Evolutionary conservation across 1,140 invertebrate species (phyloP).

Genomic region (Copidosoma floridanum): DNA sequence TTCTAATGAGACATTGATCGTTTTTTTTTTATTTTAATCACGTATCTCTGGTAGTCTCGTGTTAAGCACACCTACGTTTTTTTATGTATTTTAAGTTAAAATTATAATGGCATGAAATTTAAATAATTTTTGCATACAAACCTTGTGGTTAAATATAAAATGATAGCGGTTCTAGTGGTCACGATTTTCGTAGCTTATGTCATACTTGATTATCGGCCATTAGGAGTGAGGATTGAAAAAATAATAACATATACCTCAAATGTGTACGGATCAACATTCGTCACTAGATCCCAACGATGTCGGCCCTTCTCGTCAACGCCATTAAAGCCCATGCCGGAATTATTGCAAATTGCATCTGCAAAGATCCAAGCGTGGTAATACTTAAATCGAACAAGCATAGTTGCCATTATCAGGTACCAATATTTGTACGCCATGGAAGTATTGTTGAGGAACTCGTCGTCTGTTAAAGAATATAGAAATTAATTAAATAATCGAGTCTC

Average conservation of each 20-base stretch:
- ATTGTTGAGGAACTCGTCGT: slow-evolving; percentile 66
- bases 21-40: too few relatives aligned
- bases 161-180: too few relatives aligned
- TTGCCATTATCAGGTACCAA: slow-evolving; percentile 76
- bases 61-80: too few relatives aligned
- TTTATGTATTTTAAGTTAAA: too few relatives aligned
- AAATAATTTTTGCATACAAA: too few relatives aligned
- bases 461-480: slow-evolving; percentile 48
- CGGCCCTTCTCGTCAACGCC: slow-evolving; percentile 75
- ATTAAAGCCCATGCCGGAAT: slow-evolving; percentile 88
- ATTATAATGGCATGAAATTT: too few relatives aligned
- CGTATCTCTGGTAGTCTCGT: too few relatives aligned
- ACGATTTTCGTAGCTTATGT: too few relatives aligned
- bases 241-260: slow-evolving; percentile 74
- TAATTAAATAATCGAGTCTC: not conserved
- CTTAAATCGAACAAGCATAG: slow-evolving; percentile 80
- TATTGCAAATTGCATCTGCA: slow-evolving; percentile 91
- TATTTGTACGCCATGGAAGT: slow-evolving; percentile 66
- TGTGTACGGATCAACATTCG: slow-evolving; percentile 84
- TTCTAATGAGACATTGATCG: too few relatives aligned
- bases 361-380: slow-evolving; percentile 97
- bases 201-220: too few relatives aligned
- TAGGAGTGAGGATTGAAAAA: not conserved
- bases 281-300: slow-evolving; percentile 81
- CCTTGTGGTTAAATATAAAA: too few relatives aligned